Conservation (phyloP, 2,797 vertebrate species). For the Myripristis jacobus region DNA sequence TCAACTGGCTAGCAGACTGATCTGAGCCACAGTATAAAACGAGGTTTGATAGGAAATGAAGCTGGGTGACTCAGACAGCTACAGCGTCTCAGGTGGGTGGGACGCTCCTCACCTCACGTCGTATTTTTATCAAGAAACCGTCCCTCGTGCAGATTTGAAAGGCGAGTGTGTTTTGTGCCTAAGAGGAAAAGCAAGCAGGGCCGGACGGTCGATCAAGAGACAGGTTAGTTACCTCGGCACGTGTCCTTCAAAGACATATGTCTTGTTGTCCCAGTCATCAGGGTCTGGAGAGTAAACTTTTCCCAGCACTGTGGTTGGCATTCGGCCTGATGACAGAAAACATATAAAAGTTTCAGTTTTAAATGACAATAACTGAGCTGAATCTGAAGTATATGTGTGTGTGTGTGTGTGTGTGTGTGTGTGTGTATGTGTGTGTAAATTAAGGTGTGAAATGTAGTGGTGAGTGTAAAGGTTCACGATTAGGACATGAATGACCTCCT, state of each 20-base stretch:
- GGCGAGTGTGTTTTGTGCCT: neutral
- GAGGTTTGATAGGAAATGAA: too few relatives aligned
- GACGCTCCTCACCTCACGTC: neutral
- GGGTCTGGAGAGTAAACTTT: conserved; percentile 91
- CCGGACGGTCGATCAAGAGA: conserved; percentile 22
- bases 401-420: neutral
- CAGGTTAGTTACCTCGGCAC: conserved; percentile 85
- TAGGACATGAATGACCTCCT: too few relatives aligned
- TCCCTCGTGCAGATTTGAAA: neutral
- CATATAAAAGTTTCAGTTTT: neutral
- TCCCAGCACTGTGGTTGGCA: conserved; percentile 88
- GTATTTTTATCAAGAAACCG: neutral
- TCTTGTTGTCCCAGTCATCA: conserved; percentile 96
- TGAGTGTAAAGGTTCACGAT: too few relatives aligned
- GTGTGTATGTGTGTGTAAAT: too few relatives aligned
- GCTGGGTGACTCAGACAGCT: too few relatives aligned
- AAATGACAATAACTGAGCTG: neutral
- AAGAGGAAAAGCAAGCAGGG: too few relatives aligned
- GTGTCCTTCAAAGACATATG: conserved; percentile 89
- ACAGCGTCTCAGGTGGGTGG: too few relatives aligned
- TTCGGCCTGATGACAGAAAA: conserved; percentile 82
- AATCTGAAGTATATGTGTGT: neutral
- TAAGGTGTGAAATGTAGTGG: too few relatives aligned
- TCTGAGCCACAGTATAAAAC: too few relatives aligned
- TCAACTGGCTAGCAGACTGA: too few relatives aligned